phyloP scores from a whole-genome alignment of 2,888 invertebrate species.

The Conus canariensis region DNA sequence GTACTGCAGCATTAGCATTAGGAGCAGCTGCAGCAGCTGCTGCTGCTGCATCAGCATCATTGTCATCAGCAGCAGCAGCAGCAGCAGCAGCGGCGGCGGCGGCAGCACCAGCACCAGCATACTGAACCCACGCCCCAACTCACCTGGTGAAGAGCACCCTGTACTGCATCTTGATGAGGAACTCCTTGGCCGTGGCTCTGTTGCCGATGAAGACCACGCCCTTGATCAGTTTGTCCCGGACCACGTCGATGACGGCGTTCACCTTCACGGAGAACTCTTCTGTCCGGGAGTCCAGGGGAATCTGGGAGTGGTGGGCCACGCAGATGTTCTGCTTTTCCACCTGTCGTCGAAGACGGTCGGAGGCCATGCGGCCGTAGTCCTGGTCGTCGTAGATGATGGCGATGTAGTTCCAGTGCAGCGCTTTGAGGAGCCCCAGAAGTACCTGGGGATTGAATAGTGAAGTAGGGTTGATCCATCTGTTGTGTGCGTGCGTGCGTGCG shows the following conservation, averaged over 20 bases:
- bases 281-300: background rate
- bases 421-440: constrained; percentile 45
- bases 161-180: background rate
- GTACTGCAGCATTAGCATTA: too few species aligned
- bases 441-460: constrained; percentile 43
- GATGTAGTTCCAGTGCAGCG: constrained; percentile 58
- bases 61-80: too few species aligned
- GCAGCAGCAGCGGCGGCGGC: too few species aligned
- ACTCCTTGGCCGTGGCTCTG: constrained; percentile 8
- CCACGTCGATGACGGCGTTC: background rate
- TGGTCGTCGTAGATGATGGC: constrained; percentile 59
- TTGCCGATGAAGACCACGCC: constrained; percentile 21
- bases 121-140: background rate
- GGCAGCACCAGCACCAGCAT: too few species aligned
- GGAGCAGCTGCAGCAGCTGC: too few species aligned
- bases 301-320: constrained; percentile 33
- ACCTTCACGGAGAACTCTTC: background rate
- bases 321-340: constrained; percentile 51
- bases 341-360: constrained; percentile 25
- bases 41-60: too few species aligned
- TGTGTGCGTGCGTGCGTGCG: background rate
- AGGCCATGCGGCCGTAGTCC: constrained; percentile 52
- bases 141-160: background rate
- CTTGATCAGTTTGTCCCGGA: background rate
- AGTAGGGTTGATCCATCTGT: background rate